These are phyloP conservation scores for Malurus splendens DNA, from an alignment of 2,797 vertebrate genomes.

Conservation along the genomic window DNA sequence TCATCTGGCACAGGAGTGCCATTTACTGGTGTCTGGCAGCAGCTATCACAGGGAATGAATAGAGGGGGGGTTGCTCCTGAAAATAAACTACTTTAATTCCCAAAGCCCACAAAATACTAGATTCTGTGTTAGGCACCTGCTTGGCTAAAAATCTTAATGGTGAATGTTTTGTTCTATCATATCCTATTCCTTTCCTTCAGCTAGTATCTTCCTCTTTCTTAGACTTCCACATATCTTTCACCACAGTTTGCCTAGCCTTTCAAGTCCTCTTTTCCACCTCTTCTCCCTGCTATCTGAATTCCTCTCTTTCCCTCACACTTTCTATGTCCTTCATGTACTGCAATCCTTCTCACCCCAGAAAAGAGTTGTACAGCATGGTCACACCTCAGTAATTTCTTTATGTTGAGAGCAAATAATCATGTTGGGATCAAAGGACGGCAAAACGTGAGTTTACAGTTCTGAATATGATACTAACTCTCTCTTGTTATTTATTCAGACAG, in stretches of 20 bases:
- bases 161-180: not conserved
- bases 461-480: not conserved
- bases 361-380: not conserved
- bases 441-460: not conserved
- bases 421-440: not conserved
- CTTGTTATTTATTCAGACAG: not conserved
- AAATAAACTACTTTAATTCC: not conserved
- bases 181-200: not conserved
- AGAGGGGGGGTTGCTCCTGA: not conserved
- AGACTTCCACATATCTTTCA: not conserved
- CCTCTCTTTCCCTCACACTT: not conserved
- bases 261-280: not conserved
- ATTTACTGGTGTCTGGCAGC: not conserved
- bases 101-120: not conserved
- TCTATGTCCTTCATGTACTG: not conserved
- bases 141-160: not conserved
- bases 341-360: not conserved
- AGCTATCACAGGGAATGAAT: not conserved
- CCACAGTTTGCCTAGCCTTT: not conserved
- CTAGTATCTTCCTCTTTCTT: not conserved
- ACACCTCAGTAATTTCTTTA: not conserved
- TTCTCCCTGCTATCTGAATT: not conserved
- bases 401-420: not conserved
- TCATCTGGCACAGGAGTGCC: fast-evolving
- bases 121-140: not conserved